Evolutionary conservation across 92 coral and sea anemone species (phyloP), one percentile per base, ranked within the genome.

Genomic region (Zoanthus sansibaricus): DNA sequence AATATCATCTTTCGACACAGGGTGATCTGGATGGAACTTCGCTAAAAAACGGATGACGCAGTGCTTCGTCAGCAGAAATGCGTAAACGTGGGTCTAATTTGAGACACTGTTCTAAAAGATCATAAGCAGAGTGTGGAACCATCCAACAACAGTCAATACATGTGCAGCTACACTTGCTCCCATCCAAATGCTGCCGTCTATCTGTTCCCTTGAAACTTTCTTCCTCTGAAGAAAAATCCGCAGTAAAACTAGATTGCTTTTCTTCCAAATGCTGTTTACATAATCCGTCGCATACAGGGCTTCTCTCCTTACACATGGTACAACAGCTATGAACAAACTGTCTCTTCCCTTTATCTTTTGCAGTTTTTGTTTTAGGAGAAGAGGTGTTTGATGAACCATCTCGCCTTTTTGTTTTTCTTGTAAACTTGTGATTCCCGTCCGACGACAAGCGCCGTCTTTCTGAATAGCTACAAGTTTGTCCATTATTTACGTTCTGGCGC

Each of bases 1-100:
- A 37, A 37, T 1, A 48, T 64, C 48, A 80, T 46, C 85, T 80
- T 45, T 66, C 85, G 1, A 80, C 74, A 56, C 73, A 46, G 3
- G 59, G 73, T 52, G 62, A 80, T 46, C 18, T 46, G 21, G 12
- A 80, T 44, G 51, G 4, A 3, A 18, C 17, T 14, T 87, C 76
- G 37, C 16, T 76, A 62, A 97, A 90, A 79, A 97, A 97, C 12
- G 94, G 92, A 86, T 97, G 99, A 14, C 86, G 90, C 75, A 97
- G 76, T 9, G 99, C 99, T 73, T 97, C 93, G 16, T 80, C 74
- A 3, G 99, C 99, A 47, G 98, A 92, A 55, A 97, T 95, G 85
- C 99, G 92, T 21, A 96, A 87, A 51, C 76, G 87, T 3, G 99
- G 99, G 70, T 97, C 93, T 59, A 97, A 83, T 74, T 95, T 98